A percentile compares a stretch with the other conserved stretches of the same genome.
Evolutionary conservation across 2,113 vertebrate species (phyloP).

Genomic region (Zosterops borbonicus): DNA sequence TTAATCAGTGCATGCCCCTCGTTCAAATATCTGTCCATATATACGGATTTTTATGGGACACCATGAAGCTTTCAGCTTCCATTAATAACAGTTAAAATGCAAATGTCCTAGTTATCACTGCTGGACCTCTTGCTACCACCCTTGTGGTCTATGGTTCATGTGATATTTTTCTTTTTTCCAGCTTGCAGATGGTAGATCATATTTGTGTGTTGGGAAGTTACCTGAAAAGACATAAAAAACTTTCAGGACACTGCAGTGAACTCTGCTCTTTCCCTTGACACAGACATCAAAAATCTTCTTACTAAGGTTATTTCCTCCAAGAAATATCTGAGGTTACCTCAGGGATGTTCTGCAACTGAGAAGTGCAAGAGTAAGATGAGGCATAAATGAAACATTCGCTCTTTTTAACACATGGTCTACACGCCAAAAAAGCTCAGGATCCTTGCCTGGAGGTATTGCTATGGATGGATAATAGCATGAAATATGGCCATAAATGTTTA

Average conservation of each 20-base stretch:
- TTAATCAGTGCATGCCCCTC: neutral
- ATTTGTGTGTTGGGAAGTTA: neutral
- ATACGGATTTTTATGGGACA: neutral
- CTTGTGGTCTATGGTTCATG: neutral
- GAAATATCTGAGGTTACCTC: neutral
- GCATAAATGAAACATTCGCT: conserved; percentile 3
- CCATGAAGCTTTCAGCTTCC: neutral
- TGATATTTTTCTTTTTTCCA: neutral
- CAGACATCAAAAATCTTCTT: neutral
- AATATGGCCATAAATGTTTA: conserved; percentile 16
- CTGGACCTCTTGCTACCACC: neutral
- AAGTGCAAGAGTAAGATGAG: neutral
- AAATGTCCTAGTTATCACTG: neutral
- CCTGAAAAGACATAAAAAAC: neutral
- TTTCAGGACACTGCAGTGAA: neutral
- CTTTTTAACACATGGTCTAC: neutral
- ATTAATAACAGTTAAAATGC: neutral
- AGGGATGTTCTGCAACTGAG: neutral
- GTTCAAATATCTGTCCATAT: neutral
- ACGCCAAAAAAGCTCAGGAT: conserved; percentile 7
- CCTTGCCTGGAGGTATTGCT: conserved; percentile 7
- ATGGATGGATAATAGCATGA: conserved; percentile 5
- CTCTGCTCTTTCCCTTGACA: neutral
- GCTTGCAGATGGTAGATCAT: neutral
- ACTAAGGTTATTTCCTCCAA: neutral